Conservation (phyloP, 1,140 invertebrate genomes). For the Aplysia californica region DNA sequence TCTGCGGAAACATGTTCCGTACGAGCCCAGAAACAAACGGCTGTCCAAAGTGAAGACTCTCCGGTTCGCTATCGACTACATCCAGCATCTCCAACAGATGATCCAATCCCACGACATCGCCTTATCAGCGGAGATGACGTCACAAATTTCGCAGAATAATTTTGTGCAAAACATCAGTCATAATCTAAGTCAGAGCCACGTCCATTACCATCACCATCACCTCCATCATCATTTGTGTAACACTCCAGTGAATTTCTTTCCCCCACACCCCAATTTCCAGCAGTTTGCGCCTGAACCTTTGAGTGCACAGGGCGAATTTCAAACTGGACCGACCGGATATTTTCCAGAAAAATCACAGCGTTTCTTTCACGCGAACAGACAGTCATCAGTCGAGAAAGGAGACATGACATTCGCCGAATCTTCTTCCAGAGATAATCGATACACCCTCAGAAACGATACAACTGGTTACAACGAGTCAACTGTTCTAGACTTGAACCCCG, state of each 20-base stretch:
- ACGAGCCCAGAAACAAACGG: conserved; percentile 69
- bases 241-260: background rate
- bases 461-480: no score
- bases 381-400: background rate
- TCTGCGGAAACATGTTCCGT: conserved; percentile 59
- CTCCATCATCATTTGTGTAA: background rate
- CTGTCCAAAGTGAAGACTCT: conserved; percentile 88
- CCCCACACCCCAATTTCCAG: background rate
- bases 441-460: background rate
- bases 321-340: background rate
- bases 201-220: background rate
- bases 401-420: background rate
- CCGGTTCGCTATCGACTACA: conserved; percentile 92
- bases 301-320: background rate
- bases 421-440: background rate
- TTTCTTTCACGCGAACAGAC: background rate
- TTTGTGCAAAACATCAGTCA: background rate
- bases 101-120: conserved; percentile 71
- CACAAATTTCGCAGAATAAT: no score
- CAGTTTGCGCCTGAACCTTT: background rate
- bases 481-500: background rate
- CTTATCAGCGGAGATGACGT: background rate
- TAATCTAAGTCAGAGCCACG: no score
- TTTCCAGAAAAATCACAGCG: background rate
- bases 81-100: conserved; percentile 82